Evolutionary conservation across 2,797 vertebrate species (phyloP), one percentile per base, ranked within the genome.

Genomic region (Phataginus tricuspis): DNA sequence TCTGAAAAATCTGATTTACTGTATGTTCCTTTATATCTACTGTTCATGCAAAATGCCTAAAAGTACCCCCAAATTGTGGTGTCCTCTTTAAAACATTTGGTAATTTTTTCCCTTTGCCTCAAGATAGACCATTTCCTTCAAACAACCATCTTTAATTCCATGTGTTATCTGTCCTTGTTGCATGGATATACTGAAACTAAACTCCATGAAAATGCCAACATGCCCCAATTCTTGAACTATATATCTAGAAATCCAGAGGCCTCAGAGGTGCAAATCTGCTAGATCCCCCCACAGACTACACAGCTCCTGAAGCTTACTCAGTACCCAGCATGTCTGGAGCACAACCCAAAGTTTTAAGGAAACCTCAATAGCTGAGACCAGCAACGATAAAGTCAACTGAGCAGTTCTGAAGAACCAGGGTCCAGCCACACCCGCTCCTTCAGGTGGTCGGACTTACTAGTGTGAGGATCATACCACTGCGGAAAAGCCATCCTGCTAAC

Each of bases 1-100:
- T 94, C 53, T 94, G 45, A 85, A 95, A 95, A 94, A 74, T 37
- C 23, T 53, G 25, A 42, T n/a, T 88, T 82, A 71, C 4, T 68
- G 3, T 57, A 42, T 27, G 5, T 86, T 66, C 23, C 15, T 37
- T 49, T 83, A 14, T 42, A 84, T 23, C 34, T 88, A 27, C 14
- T 72, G 9, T 34, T 86, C 27, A 34, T 23, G 4, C 34, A 63
- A 87, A 49, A 7, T 69, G 7, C 7, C 83, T 18, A 29, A 75
- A 53, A 78, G 77, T n/a, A 89, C 21, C 6, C 29, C 15, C 4
- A 77, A 84, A 82, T 16, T 37, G 23, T 59, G 1, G 25, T 45
- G 25, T 55, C 71, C 8, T 86, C 34, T 34, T 92, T 49, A 68
- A 89, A 89, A 80, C 18, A 75, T 53, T 68, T 66, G 21, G 6